Evolutionary conservation across 2,888 invertebrate species (phyloP).

Genomic region (Thereva unica): DNA sequence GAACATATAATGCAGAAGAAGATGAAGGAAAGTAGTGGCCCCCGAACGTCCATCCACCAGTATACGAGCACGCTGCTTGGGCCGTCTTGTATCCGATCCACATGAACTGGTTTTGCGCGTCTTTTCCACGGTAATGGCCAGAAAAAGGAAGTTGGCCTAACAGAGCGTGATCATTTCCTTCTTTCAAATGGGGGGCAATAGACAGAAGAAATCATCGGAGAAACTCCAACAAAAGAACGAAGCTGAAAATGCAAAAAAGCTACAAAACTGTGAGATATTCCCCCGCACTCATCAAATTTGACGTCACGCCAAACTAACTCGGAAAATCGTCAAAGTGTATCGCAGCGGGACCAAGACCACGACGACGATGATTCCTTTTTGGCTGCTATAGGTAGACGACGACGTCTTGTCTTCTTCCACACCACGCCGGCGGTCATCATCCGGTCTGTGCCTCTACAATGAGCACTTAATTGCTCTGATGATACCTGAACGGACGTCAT

Average conservation of each 20-base stretch:
- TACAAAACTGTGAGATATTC: constrained; percentile 13
- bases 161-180: constrained; percentile 47
- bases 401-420: constrained; percentile 24
- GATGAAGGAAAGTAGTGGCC: constrained; percentile 1
- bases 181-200: constrained; percentile 40
- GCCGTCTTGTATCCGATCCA: constrained; percentile 25
- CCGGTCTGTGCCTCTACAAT: constrained; percentile 32
- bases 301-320: constrained; percentile 35
- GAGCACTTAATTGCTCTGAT: constrained; percentile 28
- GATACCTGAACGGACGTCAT: constrained; percentile 1
- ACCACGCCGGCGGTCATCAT: constrained; percentile 12
- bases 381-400: constrained; percentile 5
- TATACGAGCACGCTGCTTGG: constrained; percentile 7
- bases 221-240: constrained; percentile 27
- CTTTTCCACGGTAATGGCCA: constrained; percentile 46
- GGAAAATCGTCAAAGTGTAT: constrained; percentile 33
- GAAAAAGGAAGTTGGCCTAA: constrained; percentile 47
- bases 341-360: constrained; percentile 1
- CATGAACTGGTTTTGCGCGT: constrained; percentile 38
- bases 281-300: constrained; percentile 32
- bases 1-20: constrained; percentile 8
- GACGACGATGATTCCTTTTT: neutral
- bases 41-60: neutral
- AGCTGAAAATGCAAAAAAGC: constrained; percentile 22
- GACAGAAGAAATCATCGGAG: constrained; percentile 27